Base-by-base conservation (phyloP, 2,797 vertebrate genomes). In the Enteromius mattozi region DNA sequence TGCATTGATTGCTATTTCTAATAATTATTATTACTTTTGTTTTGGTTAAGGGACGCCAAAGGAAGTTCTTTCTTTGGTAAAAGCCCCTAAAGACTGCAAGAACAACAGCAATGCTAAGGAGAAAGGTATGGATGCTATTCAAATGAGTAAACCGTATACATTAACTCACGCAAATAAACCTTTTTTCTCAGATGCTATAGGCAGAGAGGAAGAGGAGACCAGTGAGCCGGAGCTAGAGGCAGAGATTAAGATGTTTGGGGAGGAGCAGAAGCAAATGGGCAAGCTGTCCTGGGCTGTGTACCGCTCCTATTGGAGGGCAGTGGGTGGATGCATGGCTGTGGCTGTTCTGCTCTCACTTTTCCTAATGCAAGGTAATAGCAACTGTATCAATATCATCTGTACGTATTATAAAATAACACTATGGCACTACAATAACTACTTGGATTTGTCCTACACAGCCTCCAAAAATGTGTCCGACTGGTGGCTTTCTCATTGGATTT, bases 401-500 rank as follows among this genome's bases (percentile, higher is more conserved):
- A 35, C 33, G n/a, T 66, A 21, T 37, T 40, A 16, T 69, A 2
- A 27, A 17, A 77, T 2, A 17, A 24, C 10, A 19, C 40, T 5
- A n/a, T 12, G 16, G 19, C 30, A 9, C 27, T 78, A 61, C 14
- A 33, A 6, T 37, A 21, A 70, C 3, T 37, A 49, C 35, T 16
- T 14, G 40, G n/a, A 61, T 30, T 33, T 76, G 10, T 19, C 27
- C 12, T 84, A 40, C 51, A 35, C 91, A 98, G 97, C 93, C 49
- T 96, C 97, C 27, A 97, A 96, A 93, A 99, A 99, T 9, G 82
- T 95, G 0, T 97, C 97, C 0, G 98, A 99, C 88, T 99, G 98
- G 98, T 99, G 98, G 98, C 91, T 99, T 13, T 98, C 98, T 24
- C 91, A 98, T 89, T 99, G 98, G 98, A 96, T 98, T 88, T 96